Conservation (phyloP, 2,888 invertebrate species). For the Drosophila eohydei region DNA sequence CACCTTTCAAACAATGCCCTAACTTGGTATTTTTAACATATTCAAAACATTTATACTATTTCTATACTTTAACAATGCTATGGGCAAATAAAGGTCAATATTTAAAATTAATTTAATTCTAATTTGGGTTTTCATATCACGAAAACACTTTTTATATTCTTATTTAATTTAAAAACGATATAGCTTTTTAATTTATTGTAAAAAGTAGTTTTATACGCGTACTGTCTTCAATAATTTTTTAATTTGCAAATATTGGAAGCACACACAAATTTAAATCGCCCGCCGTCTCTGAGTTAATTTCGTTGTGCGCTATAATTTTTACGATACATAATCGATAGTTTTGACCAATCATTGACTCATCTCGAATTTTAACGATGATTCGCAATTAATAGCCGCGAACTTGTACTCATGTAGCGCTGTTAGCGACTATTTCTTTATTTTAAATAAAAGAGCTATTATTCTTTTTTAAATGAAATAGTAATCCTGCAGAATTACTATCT, state of each 20-base stretch:
- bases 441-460: not conserved
- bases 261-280: not conserved
- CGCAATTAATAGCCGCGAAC: not conserved
- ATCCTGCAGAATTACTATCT: not conserved
- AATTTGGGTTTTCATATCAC: too few relatives aligned
- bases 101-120: too few relatives aligned
- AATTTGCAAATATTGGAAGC: not conserved
- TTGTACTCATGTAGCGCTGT: not conserved
- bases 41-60: not conserved
- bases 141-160: too few relatives aligned
- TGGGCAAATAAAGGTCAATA: too few relatives aligned
- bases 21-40: slow-evolving; percentile 4
- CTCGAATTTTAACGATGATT: not conserved
- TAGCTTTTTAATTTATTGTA: not conserved
- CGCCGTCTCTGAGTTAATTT: not conserved
- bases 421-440: not conserved
- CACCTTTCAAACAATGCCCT: not conserved
- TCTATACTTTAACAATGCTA: not conserved
- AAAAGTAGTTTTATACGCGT: too few relatives aligned
- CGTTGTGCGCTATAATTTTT: not conserved
- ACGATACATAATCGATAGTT: not conserved
- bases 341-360: not conserved
- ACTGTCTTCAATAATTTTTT: not conserved
- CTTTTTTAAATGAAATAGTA: not conserved
- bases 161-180: not conserved